Evolutionary conservation across 2,113 vertebrate genomes (phyloP).

Genomic region (Nesogale talazaci): DNA sequence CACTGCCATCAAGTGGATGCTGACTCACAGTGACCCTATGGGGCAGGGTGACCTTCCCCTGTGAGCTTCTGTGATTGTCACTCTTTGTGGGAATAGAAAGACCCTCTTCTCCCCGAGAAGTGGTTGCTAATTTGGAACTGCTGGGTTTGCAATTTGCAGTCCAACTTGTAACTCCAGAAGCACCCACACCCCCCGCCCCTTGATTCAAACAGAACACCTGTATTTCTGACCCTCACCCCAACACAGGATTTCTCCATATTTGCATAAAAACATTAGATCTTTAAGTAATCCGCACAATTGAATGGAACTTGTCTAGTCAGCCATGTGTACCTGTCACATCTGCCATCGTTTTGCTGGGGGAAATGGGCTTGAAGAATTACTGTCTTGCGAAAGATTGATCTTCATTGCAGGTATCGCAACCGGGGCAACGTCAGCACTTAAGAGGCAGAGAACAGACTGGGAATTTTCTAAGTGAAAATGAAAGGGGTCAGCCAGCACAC

Average conservation of each 20-base stretch:
- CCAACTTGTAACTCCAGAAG: no score
- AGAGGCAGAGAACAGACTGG: neutral
- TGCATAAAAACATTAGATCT: slow-evolving; percentile 37
- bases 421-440: slow-evolving; percentile 39
- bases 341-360: neutral
- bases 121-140: no score
- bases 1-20: no score
- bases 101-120: no score
- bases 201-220: no score
- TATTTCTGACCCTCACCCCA: neutral
- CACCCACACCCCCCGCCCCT: no score
- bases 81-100: no score
- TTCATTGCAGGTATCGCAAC: slow-evolving; percentile 15
- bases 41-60: no score
- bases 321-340: neutral
- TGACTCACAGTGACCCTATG: no score
- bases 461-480: slow-evolving; percentile 57
- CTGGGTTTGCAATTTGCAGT: no score
- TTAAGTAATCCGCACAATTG: slow-evolving; percentile 29
- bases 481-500: neutral
- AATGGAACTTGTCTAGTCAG: slow-evolving; percentile 28
- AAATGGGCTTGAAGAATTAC: slow-evolving; percentile 27
- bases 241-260: neutral
- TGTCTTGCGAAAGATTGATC: slow-evolving; percentile 31
- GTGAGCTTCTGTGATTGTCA: no score